Evolutionary conservation across 2,888 invertebrate species (phyloP), one percentile per base, ranked within the genome.

Genomic region (Drosophila sordidapex): DNA sequence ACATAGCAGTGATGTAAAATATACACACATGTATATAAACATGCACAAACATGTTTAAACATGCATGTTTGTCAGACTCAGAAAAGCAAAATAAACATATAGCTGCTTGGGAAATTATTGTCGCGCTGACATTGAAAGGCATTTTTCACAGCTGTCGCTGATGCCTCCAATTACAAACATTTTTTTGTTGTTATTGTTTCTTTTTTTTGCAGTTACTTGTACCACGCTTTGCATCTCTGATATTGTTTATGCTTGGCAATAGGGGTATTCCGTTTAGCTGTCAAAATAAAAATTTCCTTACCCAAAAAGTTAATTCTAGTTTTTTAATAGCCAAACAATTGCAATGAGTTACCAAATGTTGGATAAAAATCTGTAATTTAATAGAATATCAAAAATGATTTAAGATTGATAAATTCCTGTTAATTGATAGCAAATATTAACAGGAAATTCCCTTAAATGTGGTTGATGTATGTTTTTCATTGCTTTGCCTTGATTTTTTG

Each of bases 71-170:
- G 25, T 65, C 69, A 73, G 36, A 25, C 53, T 54, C 79, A 71
- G n/a, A 71, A 60, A 82, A 46, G 4, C 21, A 21, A 21, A 46
- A 21, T 76, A 76, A 68, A 77, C 27, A 36, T 52, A 33, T 73
- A 72, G 71, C 75, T 71, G 81, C 88, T 74, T 86, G 74, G 67
- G 88, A 80, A 89, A 85, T 83, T 85, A 89, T 89, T 81, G 83
- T 81, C 76, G 76, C 83, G 69, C 81, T 85, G 85, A 89, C 85
- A 85, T 85, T 85, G 90, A 85, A 60, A 64, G 54, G 75, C 74
- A 76, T 81, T 74, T 71, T 78, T 60, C 63, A 77, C 72, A 52
- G 64, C 82, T 53, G 67, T 46, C 57, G 63, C 49, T 75, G 70
- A 65, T 76, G 81, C 83, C 71, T 89, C 77, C 89, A 89, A 87